Evolutionary conservation across 2,113 vertebrate species (phyloP).

Genomic region (Sinocyclocheilus rhinocerous): DNA sequence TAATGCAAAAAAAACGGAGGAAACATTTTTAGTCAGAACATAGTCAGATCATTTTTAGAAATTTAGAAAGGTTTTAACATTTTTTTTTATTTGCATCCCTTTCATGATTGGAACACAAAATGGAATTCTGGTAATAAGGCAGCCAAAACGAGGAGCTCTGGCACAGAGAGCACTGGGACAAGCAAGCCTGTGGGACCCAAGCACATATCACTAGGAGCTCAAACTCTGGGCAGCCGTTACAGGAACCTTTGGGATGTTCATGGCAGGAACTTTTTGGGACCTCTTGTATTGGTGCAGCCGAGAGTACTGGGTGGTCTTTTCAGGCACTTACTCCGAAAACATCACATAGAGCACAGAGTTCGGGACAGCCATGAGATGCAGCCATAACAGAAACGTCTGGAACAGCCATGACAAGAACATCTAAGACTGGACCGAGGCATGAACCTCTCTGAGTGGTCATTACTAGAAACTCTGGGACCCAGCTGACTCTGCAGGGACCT

Average conservation of each 20-base stretch:
- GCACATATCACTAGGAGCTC: too few relatives aligned
- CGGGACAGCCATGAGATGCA: not conserved
- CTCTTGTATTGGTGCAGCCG: not conserved
- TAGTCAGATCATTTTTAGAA: not conserved
- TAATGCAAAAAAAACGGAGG: not conserved
- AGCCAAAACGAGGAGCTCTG: not conserved
- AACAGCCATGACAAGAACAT: not conserved
- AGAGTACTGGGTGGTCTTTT: not conserved
- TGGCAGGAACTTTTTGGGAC: not conserved
- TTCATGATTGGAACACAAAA: not conserved
- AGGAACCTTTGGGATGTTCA: too few relatives aligned
- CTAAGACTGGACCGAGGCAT: not conserved
- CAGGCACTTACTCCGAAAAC: not conserved
- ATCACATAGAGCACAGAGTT: not conserved
- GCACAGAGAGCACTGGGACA: not conserved
- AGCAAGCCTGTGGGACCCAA: not conserved
- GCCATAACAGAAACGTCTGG: not conserved
- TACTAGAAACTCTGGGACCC: not conserved
- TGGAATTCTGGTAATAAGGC: not conserved
- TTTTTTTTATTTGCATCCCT: not conserved
- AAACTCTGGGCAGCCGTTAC: too few relatives aligned
- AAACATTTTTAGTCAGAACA: not conserved
- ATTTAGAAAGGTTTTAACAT: not conserved
- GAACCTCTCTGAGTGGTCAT: not conserved
- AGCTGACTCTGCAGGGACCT: not conserved